Evolutionary conservation across 2,888 invertebrate genomes (phyloP), one percentile per base, ranked within the genome.

Genomic region (Lasius fuliginosus): DNA sequence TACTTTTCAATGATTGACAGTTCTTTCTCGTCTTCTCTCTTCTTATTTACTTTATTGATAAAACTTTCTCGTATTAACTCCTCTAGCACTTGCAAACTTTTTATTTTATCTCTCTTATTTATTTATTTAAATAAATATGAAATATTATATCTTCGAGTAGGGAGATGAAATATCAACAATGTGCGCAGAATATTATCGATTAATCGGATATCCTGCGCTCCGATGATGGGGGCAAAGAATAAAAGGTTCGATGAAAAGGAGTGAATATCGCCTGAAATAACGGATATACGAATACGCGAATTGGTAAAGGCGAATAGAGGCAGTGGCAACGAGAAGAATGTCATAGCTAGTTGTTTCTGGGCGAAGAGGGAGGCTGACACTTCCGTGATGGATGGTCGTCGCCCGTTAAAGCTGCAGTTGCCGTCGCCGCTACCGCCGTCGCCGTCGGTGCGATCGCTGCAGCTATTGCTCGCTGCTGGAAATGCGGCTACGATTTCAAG

Each of bases 281-380:
- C 86, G 88, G 83, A 83, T 83, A 87, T 85, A 91, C 88, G 88
- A 86, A 88, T 86, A 88, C 87, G 87, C 82, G 87, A 86, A 88
- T 62, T 88, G 90, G 88, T 85, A 88, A 88, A 88, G 89, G 90
- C 87, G 89, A 90, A 90, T 91, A 91, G 91, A 93, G 92, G 92
- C 92, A 87, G 91, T 91, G 91, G 92, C 92, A 94, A 92, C 92
- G 92, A 92, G 91, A 93, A 93, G 93, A 94, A 94, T 94, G 93
- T 94, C 93, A 93, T 94, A 94, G 94, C 92, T 94, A 93, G 94
- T 94, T 94, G 94, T 94, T 94, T 94, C 93, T 94, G 90, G 90
- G 89, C 89, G 88, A 91, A 90, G 91, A 91, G 92, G 92, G 92
- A 92, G 92, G 90, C 92, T 94, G 94, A 94, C 94, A 94, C 92